Evolutionary conservation across 2,888 invertebrate genomes (phyloP).

Genomic region (Drosophila buzzatii): DNA sequence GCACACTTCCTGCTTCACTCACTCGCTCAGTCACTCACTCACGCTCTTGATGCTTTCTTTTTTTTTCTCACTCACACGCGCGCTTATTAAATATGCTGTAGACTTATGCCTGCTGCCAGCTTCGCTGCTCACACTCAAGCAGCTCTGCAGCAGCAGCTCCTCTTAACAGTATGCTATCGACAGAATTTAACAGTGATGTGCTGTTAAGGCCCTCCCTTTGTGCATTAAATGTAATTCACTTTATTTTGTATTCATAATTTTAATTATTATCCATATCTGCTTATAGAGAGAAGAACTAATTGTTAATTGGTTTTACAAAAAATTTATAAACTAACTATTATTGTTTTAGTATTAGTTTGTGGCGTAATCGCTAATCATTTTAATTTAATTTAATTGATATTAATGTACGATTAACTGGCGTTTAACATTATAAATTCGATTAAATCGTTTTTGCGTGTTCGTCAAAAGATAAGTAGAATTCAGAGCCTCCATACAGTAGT

Average conservation of each 20-base stretch:
- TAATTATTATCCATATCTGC: constrained; percentile 77
- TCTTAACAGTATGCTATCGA: constrained; percentile 6
- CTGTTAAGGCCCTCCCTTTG: background rate
- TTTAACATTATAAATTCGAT: constrained; percentile 83
- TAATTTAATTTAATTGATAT: constrained; percentile 74
- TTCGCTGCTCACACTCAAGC: background rate
- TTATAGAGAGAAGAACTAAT: constrained; percentile 75
- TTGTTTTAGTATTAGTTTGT: constrained; percentile 15
- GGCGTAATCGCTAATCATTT: constrained; percentile 68
- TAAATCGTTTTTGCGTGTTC: constrained; percentile 71
- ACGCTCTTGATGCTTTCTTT: background rate
- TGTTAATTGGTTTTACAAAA: constrained; percentile 74
- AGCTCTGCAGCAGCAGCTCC: background rate
- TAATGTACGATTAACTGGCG: constrained; percentile 68
- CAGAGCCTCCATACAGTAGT: constrained; percentile 20
- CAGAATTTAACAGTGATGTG: background rate
- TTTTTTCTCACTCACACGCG: constrained; percentile 30
- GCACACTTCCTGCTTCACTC: constrained; percentile 11
- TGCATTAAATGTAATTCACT: background rate
- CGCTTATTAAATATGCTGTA: constrained; percentile 63
- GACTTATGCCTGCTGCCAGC: constrained; percentile 56
- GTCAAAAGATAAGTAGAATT: constrained; percentile 44
- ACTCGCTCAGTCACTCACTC: background rate
- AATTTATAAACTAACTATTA: constrained; percentile 76
- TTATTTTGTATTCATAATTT: constrained; percentile 51